These are phyloP conservation scores for Odobenus rosmarus DNA, from an alignment of 2,113 vertebrate genomes.

Conservation along the genomic window DNA sequence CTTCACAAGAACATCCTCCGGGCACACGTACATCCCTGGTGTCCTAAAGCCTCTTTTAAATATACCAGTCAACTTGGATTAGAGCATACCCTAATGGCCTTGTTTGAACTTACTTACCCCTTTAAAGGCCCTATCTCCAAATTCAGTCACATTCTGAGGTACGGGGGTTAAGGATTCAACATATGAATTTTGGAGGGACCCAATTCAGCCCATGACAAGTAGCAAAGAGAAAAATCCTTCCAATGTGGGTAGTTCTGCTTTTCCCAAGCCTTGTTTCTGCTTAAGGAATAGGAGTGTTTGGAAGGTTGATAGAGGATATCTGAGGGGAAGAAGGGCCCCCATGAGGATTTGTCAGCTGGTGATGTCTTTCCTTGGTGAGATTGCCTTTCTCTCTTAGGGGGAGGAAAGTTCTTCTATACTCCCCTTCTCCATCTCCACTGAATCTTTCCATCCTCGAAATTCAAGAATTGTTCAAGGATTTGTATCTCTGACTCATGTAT, in stretches of 20 bases:
- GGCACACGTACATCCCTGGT: rapidly evolving
- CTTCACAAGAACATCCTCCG: not conserved
- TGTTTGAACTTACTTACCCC: not conserved
- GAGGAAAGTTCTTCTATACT: not conserved
- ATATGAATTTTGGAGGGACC: not conserved
- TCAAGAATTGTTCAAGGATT: not conserved
- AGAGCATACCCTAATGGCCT: no score
- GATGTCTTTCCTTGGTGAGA: not conserved
- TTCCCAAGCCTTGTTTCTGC: not conserved
- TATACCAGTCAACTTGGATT: not conserved
- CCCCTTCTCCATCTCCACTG: no score
- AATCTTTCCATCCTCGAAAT: not conserved
- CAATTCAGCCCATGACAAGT: not conserved
- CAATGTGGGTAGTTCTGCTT: not conserved
- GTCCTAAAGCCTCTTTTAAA: not conserved
- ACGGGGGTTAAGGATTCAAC: not conserved
- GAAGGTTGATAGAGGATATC: not conserved
- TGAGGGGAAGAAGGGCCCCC: not conserved
- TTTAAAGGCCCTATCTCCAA: not conserved
- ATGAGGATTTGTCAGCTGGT: not conserved
- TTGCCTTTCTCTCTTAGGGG: not conserved
- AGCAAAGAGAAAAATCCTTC: not conserved
- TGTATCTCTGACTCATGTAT: not conserved
- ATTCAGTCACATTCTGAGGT: not conserved
- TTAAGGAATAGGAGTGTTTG: not conserved